phyloP scores from a whole-genome alignment of 2,113 vertebrate genomes.

The Climacteris rufus region DNA sequence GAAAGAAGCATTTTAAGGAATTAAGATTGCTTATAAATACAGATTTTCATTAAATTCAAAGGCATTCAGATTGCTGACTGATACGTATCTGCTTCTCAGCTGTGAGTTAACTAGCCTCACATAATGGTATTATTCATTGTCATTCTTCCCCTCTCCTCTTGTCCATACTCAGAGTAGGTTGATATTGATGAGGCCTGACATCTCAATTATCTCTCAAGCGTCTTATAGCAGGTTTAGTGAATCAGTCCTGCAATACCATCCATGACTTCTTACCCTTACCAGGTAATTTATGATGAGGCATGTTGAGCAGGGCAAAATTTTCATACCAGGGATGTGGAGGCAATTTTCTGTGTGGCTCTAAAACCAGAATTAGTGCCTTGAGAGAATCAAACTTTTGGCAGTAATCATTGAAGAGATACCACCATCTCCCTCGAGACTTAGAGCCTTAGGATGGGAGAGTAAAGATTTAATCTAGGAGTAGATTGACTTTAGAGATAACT shows the following conservation, averaged over 20 bases:
- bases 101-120: background rate
- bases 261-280: background rate
- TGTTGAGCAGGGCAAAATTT: background rate
- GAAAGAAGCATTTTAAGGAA: background rate
- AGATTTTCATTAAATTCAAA: background rate
- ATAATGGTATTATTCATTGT: background rate
- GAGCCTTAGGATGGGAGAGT: background rate
- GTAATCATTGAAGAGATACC: background rate
- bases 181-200: slow-evolving; percentile 34
- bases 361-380: background rate
- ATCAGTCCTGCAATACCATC: background rate
- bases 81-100: background rate
- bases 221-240: background rate
- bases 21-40: background rate
- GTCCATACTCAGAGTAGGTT: background rate
- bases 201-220: background rate
- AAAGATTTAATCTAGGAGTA: background rate
- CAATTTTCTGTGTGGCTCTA: background rate
- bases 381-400: background rate
- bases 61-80: background rate
- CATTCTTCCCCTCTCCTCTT: background rate
- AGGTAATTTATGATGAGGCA: background rate
- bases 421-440: background rate
- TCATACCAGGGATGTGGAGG: background rate
- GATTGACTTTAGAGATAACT: background rate